Percentiles rank a stretch among this genome's conserved stretches.
Conservation (phyloP, 2,888 invertebrate genomes). For the Plagodis pulveraria region DNA sequence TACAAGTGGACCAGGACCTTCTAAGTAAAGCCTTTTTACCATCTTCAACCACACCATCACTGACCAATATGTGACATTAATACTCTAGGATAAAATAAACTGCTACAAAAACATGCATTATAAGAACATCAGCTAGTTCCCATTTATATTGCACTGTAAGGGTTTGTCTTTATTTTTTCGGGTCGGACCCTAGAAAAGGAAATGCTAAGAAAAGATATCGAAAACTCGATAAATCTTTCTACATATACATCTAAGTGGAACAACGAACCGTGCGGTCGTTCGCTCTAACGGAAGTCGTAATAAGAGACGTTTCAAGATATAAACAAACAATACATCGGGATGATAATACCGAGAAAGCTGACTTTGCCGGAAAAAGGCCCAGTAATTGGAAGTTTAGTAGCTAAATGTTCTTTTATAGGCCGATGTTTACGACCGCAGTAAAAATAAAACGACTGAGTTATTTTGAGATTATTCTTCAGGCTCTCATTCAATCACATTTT, state of each 20-base stretch:
- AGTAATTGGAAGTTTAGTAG: constrained; percentile 39
- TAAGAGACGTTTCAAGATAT: constrained; percentile 18
- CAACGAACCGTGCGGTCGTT: constrained; percentile 6
- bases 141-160: no score
- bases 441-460: constrained; percentile 41
- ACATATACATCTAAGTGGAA: constrained; percentile 5
- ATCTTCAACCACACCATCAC: no score
- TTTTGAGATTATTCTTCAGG: constrained; percentile 37
- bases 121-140: no score
- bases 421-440: constrained; percentile 40
- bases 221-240: constrained; percentile 12
- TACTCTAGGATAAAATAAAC: no score
- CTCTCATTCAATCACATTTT: constrained; percentile 27
- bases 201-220: constrained; percentile 6
- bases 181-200: neutral
- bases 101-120: no score
- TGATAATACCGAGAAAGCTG: constrained; percentile 30
- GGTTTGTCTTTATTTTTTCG: no score
- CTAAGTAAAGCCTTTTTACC: no score
- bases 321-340: constrained; percentile 27
- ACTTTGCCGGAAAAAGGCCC: constrained; percentile 25
- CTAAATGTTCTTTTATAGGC: constrained; percentile 41
- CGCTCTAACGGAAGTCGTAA: constrained; percentile 15
- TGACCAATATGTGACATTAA: no score
- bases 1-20: no score